A percentile compares a stretch with the other conserved stretches of the same genome.
These are phyloP conservation scores for Archips crataeganus DNA, from an alignment of 2,888 invertebrate species.

Conservation along the genomic window DNA sequence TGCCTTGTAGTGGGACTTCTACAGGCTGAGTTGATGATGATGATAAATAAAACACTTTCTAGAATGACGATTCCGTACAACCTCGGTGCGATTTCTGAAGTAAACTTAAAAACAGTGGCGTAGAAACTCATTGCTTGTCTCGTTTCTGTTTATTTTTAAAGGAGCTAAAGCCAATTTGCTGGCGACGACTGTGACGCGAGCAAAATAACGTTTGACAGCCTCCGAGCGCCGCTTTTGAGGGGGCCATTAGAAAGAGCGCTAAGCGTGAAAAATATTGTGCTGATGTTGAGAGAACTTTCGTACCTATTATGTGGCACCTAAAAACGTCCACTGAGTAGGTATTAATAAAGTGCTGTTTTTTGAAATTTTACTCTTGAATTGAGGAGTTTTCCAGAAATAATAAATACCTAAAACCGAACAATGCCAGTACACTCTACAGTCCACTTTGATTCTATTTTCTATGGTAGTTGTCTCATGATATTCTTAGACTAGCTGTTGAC, in stretches of 20 bases:
- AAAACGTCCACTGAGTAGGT: not conserved
- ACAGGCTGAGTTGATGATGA: no score
- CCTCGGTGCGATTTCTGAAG: constrained; percentile 24
- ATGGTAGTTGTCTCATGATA: no score
- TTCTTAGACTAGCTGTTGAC: no score
- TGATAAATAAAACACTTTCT: not conserved
- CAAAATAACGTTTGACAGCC: constrained; percentile 60
- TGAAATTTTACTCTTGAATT: not conserved
- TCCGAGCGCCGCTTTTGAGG: constrained; percentile 58
- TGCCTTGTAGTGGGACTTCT: no score
- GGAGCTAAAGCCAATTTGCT: constrained; percentile 58
- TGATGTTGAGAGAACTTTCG: constrained; percentile 12
- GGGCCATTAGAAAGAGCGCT: constrained; percentile 55
- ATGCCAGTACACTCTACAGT: no score
- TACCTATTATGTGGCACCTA: not conserved
- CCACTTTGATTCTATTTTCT: no score
- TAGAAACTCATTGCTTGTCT: constrained; percentile 55
- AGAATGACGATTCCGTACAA: not conserved
- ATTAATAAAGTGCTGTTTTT: not conserved
- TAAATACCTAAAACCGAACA: no score
- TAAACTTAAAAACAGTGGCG: constrained; percentile 43
- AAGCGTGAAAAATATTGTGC: constrained; percentile 53
- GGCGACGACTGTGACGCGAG: constrained; percentile 52
- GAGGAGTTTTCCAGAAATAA: no score
- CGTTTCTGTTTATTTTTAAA: constrained; percentile 60